Evolutionary conservation across 2,888 invertebrate species (phyloP).

Genomic region (Dolichomitus sp.): DNA sequence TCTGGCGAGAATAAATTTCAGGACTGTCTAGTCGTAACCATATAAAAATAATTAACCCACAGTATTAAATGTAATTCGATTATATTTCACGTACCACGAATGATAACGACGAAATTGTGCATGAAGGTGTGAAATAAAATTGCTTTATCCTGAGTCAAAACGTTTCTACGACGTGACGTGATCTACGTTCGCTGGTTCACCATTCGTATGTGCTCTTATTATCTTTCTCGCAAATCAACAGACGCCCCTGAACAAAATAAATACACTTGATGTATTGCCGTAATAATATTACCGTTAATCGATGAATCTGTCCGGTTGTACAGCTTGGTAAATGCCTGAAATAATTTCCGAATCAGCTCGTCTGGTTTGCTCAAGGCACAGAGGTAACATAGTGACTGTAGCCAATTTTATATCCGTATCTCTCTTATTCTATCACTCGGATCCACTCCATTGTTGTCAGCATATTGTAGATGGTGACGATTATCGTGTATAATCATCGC

Average conservation of each 20-base stretch:
- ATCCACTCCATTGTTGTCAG: conserved; percentile 49
- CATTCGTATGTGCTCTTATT: too few species aligned
- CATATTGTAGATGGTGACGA: conserved; percentile 63
- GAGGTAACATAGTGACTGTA: conserved; percentile 3
- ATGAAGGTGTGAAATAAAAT: too few species aligned
- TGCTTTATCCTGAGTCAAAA: too few species aligned
- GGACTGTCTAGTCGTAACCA: too few species aligned
- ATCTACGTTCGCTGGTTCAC: too few species aligned
- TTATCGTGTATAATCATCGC: conserved; percentile 61
- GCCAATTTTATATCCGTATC: conserved; percentile 60
- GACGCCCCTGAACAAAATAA: conserved; percentile 13
- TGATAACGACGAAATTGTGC: too few species aligned
- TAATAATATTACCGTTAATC: conserved; percentile 47
- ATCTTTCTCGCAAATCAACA: neutral
- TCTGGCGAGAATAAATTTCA: too few species aligned
- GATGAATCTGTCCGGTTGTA: conserved; percentile 33
- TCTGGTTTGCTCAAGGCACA: conserved; percentile 13
- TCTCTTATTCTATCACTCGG: conserved; percentile 52
- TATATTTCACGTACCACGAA: too few species aligned
- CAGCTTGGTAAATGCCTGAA: conserved; percentile 40
- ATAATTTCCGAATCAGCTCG: conserved; percentile 37
- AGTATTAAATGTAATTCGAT: too few species aligned
- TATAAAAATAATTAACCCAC: too few species aligned
- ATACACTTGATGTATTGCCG: conserved; percentile 48
- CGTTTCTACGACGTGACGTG: too few species aligned